Percentiles rank a stretch among this genome's conserved stretches.
These are phyloP conservation scores for Trachurus trachurus DNA, from an alignment of 2,797 vertebrate genomes.

Conservation along the genomic window DNA sequence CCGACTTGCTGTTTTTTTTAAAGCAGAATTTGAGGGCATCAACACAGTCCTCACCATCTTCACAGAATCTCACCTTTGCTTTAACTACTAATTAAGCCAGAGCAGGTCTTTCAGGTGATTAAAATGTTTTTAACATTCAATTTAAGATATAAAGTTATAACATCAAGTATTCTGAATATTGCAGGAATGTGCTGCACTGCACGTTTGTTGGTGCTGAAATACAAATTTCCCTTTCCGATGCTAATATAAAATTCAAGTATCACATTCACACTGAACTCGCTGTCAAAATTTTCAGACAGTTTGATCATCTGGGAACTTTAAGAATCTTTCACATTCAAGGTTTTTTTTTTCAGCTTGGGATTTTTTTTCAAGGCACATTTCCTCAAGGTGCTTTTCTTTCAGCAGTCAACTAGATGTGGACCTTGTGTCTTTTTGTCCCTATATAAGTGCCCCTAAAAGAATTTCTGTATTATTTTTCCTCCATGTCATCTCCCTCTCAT, in stretches of 20 bases:
- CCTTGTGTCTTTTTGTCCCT: conserved; percentile 13
- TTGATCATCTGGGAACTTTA: conserved; percentile 42
- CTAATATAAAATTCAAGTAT: conserved; percentile 44
- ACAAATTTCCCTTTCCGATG: not conserved
- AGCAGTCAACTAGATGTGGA: conserved; percentile 12
- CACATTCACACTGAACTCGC: conserved; percentile 25
- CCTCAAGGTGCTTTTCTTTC: conserved; percentile 21
- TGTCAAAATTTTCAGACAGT: conserved; percentile 46
- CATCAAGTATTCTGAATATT: not conserved
- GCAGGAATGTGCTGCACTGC: not conserved
- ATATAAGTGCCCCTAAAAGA: not conserved
- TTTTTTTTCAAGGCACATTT: conserved; percentile 28
- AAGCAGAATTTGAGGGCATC: not conserved
- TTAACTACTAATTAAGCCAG: not conserved
- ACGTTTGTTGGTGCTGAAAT: conserved; percentile 6
- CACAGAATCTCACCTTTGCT: not conserved
- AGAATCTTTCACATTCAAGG: conserved; percentile 25
- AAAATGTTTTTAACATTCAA: not conserved
- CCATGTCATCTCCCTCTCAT: conserved; percentile 6
- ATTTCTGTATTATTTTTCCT: not conserved
- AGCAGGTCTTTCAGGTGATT: conserved; percentile 8
- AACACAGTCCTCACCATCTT: not conserved
- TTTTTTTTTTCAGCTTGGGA: conserved; percentile 6
- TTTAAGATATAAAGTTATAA: too few relatives aligned
- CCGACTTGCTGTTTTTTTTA: not conserved